Evolutionary conservation across 1,140 invertebrate genomes (phyloP).

Genomic region (Eciton burchellii): DNA sequence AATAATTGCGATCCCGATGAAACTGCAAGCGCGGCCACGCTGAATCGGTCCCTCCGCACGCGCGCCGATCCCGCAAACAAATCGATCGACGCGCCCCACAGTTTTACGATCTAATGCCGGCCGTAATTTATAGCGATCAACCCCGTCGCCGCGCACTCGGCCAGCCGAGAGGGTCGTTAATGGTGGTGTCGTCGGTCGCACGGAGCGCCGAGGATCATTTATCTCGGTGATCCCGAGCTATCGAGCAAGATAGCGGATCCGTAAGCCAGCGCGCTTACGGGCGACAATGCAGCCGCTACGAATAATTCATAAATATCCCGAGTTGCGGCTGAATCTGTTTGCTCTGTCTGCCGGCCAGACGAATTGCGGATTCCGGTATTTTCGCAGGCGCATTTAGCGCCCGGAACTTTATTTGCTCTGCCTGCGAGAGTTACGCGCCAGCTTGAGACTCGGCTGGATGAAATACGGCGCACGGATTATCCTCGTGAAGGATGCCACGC

Average conservation of each 20-base stretch:
- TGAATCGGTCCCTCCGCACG: conserved; percentile 63
- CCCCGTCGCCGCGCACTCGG: conserved; percentile 34
- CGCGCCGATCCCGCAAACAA: conserved; percentile 59
- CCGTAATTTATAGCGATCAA: conserved; percentile 70
- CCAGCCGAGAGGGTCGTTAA: conserved; percentile 38
- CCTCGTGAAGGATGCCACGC: neutral
- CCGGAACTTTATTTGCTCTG: conserved; percentile 22
- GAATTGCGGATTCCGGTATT: conserved; percentile 22
- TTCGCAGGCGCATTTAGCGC: neutral
- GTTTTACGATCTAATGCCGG: conserved; percentile 60
- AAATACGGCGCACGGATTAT: neutral
- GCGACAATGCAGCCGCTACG: conserved; percentile 23
- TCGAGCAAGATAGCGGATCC: conserved; percentile 48
- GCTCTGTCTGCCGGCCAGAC: neutral
- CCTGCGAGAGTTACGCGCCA: neutral
- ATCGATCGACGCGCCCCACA: conserved; percentile 60
- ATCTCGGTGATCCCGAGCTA: conserved; percentile 23
- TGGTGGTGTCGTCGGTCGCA: conserved; percentile 40
- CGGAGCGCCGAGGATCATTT: conserved; percentile 57
- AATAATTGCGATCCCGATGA: conserved; percentile 64
- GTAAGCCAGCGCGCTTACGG: conserved; percentile 60
- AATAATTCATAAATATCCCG: conserved; percentile 59
- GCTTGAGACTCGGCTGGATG: neutral
- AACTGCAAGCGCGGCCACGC: neutral
- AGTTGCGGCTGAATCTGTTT: conserved; percentile 31